A percentile compares a stretch with the other conserved stretches of the same genome.
Evolutionary conservation across 2,888 invertebrate species (phyloP).

Genomic region (Xanthorhoe designata): DNA sequence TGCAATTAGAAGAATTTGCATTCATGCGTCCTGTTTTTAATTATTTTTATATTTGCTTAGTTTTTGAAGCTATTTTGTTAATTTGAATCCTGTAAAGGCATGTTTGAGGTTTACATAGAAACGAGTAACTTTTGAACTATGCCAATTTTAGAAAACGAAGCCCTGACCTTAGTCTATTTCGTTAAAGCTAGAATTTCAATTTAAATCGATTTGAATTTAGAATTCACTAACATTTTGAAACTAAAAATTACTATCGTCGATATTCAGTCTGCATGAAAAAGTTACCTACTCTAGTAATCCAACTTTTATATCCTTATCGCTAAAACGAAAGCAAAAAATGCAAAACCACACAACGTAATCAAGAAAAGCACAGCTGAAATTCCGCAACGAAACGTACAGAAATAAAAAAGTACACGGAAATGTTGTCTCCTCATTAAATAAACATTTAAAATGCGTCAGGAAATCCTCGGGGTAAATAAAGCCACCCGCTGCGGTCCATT

Average conservation of each 20-base stretch:
- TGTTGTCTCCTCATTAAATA: slow-evolving; percentile 44
- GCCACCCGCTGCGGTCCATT: slow-evolving; percentile 61
- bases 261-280: no score
- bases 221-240: no score
- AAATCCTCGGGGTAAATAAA: slow-evolving; percentile 55
- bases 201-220: neutral
- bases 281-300: neutral
- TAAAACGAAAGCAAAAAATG: slow-evolving; percentile 10
- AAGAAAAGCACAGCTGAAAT: slow-evolving; percentile 29
- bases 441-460: slow-evolving; percentile 50
- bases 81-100: slow-evolving; percentile 34
- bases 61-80: slow-evolving; percentile 8
- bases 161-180: slow-evolving; percentile 15
- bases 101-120: slow-evolving; percentile 45
- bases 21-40: no score
- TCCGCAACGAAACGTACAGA: slow-evolving; percentile 21
- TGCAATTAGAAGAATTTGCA: no score
- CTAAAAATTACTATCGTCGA: no score
- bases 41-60: slow-evolving; percentile 2
- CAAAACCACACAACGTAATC: slow-evolving; percentile 29
- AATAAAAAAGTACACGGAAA: slow-evolving; percentile 41
- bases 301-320: neutral
- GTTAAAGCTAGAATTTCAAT: slow-evolving; percentile 15
- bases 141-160: slow-evolving; percentile 39
- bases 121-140: slow-evolving; percentile 41